These are phyloP conservation scores for Bambusicola thoracicus DNA, from an alignment of 2,113 vertebrate species.

Conservation along the genomic window DNA sequence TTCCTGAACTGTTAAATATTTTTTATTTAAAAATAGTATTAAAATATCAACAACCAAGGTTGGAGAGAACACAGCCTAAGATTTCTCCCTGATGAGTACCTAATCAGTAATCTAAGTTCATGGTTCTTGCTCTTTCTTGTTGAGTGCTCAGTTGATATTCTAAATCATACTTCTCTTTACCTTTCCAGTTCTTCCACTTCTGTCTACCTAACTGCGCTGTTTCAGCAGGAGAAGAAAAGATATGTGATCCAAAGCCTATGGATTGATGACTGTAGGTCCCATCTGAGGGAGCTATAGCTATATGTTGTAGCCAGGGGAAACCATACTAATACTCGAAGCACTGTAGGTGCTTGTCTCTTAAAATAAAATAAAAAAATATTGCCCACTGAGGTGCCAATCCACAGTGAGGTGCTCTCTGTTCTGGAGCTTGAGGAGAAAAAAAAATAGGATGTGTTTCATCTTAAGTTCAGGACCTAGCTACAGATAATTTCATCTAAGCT, in stretches of 20 bases:
- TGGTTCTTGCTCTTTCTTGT: background rate
- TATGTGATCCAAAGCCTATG: background rate
- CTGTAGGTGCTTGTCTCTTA: background rate
- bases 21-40: background rate
- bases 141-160: background rate
- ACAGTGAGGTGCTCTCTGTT: background rate
- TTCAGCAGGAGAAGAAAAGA: background rate
- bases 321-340: background rate
- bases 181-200: background rate
- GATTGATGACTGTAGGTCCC: background rate
- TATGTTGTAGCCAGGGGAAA: background rate
- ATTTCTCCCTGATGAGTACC: background rate
- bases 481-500: background rate
- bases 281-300: background rate
- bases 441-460: background rate
- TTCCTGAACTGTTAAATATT: background rate
- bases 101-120: background rate
- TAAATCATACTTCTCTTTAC: background rate
- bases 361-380: background rate
- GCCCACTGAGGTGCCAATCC: fast-evolving
- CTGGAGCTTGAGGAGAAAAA: background rate
- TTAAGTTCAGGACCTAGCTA: background rate
- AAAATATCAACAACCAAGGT: background rate
- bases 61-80: background rate
- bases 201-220: background rate